Base-by-base conservation (phyloP, 2,797 vertebrate genomes). In the Corythornis leucogaster region DNA sequence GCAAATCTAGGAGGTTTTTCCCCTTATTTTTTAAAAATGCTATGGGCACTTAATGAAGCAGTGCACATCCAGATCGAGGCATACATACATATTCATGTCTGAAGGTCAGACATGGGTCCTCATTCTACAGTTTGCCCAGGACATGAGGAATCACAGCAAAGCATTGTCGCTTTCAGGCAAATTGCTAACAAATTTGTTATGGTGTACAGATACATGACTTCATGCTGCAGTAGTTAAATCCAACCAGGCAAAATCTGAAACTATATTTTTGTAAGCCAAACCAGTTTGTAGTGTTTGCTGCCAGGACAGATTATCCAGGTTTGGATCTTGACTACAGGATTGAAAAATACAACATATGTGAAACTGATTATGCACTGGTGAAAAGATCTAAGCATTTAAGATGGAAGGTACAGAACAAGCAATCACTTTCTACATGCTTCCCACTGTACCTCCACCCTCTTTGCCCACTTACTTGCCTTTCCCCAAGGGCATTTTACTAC, bases 221-320 rank as follows among this genome's bases (percentile, higher is more conserved):
- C 8, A 45, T 6, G 15, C 68, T 85, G 22, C 38, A 87, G 43
- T n/a, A 68, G 62, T 58, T 83, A 86, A 75, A 59, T 58, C 59
- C 20, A 64, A 70, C 63, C 30, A 89, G 54, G n/a, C 43, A 90
- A 64, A 93, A 83, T 75, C n/a, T 67, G 38, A 85, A 90, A 81
- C 40, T 73, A 1, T 25, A 26, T 64, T 77, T 90, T 19, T 85
- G 35, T 85, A 80, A 83, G 69, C 38, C 26, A 77, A 90, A 93
- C 8, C 26, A 85, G n/a, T 81, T 74, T 81, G 35, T 35, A 78
- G 31, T 76, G 71, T 85, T 84, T 88, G 50, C 50, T 46, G 54
- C 24, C 38, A 87, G 81, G 46, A 87, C 20, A 85, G 35, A 85
- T 85, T 80, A 67, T 85, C 92, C 57, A 62, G 30, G 45, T 70